Conservation (phyloP, 2,888 invertebrate genomes). For the Campaea margaritaria region DNA sequence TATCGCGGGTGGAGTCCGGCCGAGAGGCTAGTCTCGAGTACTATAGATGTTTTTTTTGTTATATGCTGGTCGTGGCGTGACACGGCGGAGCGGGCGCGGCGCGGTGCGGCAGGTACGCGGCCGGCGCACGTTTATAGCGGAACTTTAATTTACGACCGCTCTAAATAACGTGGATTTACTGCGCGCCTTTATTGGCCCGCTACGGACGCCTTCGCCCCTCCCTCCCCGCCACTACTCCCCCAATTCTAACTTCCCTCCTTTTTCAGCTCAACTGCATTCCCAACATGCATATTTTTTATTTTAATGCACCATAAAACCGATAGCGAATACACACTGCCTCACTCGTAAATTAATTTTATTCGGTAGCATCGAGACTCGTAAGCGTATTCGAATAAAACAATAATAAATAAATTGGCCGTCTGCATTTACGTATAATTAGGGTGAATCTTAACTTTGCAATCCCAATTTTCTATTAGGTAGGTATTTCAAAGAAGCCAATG, state of each 20-base stretch:
- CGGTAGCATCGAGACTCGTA: conserved; percentile 38
- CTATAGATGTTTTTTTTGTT: conserved; percentile 45
- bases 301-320: conserved; percentile 63
- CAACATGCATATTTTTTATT: conserved; percentile 64
- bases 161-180: conserved; percentile 85
- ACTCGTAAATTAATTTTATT: conserved; percentile 43
- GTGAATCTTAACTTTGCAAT: conserved; percentile 25
- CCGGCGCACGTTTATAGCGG: conserved; percentile 75
- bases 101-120: conserved; percentile 74
- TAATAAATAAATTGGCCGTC: conserved; percentile 27
- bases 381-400: conserved; percentile 30
- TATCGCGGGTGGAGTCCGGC: conserved; percentile 3
- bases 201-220: conserved; percentile 65
- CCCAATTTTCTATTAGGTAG: conserved; percentile 21
- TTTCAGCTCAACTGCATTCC: conserved; percentile 56
- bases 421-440: conserved; percentile 27
- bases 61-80: conserved; percentile 31
- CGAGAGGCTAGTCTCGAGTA: conserved; percentile 15
- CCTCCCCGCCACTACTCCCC: conserved; percentile 57
- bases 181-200: conserved; percentile 83
- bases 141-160: conserved; percentile 83
- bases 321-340: conserved; percentile 50
- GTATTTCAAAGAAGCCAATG: conserved; percentile 17
- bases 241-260: conserved; percentile 60
- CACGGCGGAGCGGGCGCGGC: conserved; percentile 55